Evolutionary conservation across 2,113 vertebrate genomes (phyloP), one percentile per base, ranked within the genome.

Genomic region (Pollachius pollachius): DNA sequence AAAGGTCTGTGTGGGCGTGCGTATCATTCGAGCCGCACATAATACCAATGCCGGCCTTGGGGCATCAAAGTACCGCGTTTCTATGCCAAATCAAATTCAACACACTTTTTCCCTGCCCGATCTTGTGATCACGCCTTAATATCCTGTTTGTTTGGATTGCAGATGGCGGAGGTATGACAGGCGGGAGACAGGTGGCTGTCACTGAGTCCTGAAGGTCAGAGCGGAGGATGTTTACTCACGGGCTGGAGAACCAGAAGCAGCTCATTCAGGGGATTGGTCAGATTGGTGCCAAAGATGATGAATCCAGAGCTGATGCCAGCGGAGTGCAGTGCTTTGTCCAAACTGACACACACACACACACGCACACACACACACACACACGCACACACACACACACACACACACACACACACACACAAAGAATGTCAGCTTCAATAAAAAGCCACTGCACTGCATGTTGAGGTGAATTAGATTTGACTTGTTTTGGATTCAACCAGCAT

Each of bases 231-330:
- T 69, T 64, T 75, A 94, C 97, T 97, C 83, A 99, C 97, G 65
- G 93, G 97, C 79, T 99, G 97, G 62, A 99, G 89, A 74, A 93
- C 75, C 82, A 98, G 92, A 75, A 99, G 85, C 68, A 99, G 90
- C 91, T 98, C 96, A 91, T 99, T 99, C 79, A 99, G 79, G 25
- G 97, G 97, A 86, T 99, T 99, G 71, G 94, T 98, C 63, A 99
- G 84, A 89, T 98, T 99, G 81, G 96, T 95, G 89, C 96, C 96
- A 84, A 99, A 94, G 79, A 99, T 92, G 77, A 99, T 93, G 85
- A 99, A 98, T 70, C 97, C 97, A 5, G 94, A 95, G 82, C 94
- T 90, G 68, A 99, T 94, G 68, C 97, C 97, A 88, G 96, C 94
- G 0, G 97, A 99, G 88, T 99, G 96, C 41, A 99, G 92, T 76